Evolutionary conservation across 2,888 invertebrate genomes (phyloP), one percentile per base, ranked within the genome.

Genomic region (Dryobotodes eremita): DNA sequence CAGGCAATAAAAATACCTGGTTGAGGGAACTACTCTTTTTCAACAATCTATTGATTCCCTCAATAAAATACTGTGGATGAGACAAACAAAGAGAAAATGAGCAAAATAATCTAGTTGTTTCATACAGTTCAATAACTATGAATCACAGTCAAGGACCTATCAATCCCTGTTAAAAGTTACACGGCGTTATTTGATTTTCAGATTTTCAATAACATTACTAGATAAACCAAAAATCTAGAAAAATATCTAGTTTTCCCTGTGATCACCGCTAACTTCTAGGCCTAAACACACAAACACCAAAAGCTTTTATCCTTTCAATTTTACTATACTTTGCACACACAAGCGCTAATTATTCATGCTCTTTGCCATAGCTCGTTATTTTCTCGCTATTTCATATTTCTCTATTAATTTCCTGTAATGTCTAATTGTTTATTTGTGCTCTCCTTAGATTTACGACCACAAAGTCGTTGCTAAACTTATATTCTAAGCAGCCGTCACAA

Each of bases 401-500:
- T 73, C 71, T 88, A 80, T 83, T 78, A 88, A 89, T 90, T 90
- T 86, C 89, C 87, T 90, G 88, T 89, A 84, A 91, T 84, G 91
- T 91, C 85, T 90, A 91, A 89, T 90, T 89, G 91, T 93, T 62
- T 93, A 93, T 92, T 92, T 86, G 79, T 89, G 57, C 93, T 94
- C 94, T 97, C 94, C 90, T 75, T 97, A 98, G 98, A 97, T 98
- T 98, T 95, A 97, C 98, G 89, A 97, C 97, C 74, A 97, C 98
- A 94, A 98, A 98, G 95, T 98, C 98, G 89, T 97, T 98, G 96
- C 96, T 98, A 96, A 98, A 98, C 96, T 97, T 98, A 94, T 97
- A 97, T 95, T 97, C 97, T 94, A 98, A 98, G 96, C 96, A 98
- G 96, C 96, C 97, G 91, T 97, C 97, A 92, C 97, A 97, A 94